Evolutionary conservation across 1,140 invertebrate genomes (phyloP).

Genomic region (Holotrichia oblita): DNA sequence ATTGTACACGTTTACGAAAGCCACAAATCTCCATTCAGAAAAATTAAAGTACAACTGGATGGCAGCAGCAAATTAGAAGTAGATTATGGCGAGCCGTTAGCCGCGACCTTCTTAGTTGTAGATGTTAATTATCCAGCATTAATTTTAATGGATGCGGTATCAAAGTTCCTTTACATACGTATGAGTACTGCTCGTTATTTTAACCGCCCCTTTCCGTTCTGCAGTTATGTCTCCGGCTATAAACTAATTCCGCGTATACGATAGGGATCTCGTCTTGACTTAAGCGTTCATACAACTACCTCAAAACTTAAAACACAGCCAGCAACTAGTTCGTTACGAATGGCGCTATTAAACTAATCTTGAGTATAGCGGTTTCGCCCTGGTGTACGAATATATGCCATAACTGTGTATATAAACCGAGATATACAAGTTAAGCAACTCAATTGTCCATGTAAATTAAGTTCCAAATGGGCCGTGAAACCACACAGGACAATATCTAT

Average conservation of each 20-base stretch:
- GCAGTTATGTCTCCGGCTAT: constrained; percentile 43
- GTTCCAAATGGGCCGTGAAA: constrained; percentile 37
- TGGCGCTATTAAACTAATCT: constrained; percentile 53
- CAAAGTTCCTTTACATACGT: constrained; percentile 29
- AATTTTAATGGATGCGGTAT: constrained; percentile 33
- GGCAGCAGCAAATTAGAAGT: constrained; percentile 22
- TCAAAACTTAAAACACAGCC: constrained; percentile 47
- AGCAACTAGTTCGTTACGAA: constrained; percentile 45
- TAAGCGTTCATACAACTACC: constrained; percentile 41
- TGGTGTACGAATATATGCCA: constrained; percentile 46
- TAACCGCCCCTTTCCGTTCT: constrained; percentile 27
- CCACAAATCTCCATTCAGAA: too few species aligned
- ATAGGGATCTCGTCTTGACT: constrained; percentile 47
- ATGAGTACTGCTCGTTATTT: constrained; percentile 13
- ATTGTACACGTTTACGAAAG: too few species aligned
- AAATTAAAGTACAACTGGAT: background rate
- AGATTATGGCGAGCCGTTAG: constrained; percentile 18
- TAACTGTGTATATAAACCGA: constrained; percentile 51
- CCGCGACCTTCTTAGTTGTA: constrained; percentile 12
- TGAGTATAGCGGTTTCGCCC: constrained; percentile 48
- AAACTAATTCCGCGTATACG: constrained; percentile 47
- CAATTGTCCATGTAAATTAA: constrained; percentile 55
- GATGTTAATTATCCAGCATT: constrained; percentile 31
- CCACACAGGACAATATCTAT: constrained; percentile 25
- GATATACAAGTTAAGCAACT: constrained; percentile 53